A percentile compares a stretch with the other conserved stretches of the same genome.
Conservation (phyloP, 2,888 invertebrate species). For the Alloscopus bannaensis region DNA sequence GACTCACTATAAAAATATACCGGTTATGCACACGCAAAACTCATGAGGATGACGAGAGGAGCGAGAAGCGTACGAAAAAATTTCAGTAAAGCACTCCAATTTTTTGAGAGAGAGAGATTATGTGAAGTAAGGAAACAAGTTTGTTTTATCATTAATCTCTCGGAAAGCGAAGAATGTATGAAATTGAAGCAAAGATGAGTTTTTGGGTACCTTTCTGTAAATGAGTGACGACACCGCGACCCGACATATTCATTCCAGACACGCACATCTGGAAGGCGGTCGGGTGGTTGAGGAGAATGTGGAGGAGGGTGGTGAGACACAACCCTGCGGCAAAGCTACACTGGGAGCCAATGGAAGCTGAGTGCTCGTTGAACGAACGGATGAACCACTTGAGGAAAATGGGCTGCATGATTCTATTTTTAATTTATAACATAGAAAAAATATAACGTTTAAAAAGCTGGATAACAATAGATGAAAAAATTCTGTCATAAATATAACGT, state of each 20-base stretch:
- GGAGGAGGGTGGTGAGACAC: constrained; percentile 78
- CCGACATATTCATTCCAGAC: constrained; percentile 88
- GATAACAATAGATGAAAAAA: neutral
- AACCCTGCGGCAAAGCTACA: constrained; percentile 70
- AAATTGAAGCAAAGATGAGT: constrained; percentile 3
- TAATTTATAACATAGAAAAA: neutral
- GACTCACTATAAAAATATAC: too few species aligned
- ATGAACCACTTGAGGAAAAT: constrained; percentile 82
- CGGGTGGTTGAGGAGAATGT: constrained; percentile 88
- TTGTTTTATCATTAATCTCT: too few species aligned
- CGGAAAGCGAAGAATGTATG: too few species aligned
- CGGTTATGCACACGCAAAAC: too few species aligned
- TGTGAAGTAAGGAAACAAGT: too few species aligned
- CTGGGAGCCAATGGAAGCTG: constrained; percentile 75
- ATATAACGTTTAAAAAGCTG: neutral
- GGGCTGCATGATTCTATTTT: constrained; percentile 81
- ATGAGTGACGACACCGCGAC: constrained; percentile 89
- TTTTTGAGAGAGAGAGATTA: too few species aligned
- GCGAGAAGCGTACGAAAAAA: too few species aligned
- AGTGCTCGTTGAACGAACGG: constrained; percentile 78
- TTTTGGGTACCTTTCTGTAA: constrained; percentile 84
- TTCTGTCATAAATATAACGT: too few species aligned
- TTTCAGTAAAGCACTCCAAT: too few species aligned
- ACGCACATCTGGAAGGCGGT: constrained; percentile 90
- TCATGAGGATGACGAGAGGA: too few species aligned